phyloP scores from a whole-genome alignment of 2,797 vertebrate species.

The Ara ararauna region DNA sequence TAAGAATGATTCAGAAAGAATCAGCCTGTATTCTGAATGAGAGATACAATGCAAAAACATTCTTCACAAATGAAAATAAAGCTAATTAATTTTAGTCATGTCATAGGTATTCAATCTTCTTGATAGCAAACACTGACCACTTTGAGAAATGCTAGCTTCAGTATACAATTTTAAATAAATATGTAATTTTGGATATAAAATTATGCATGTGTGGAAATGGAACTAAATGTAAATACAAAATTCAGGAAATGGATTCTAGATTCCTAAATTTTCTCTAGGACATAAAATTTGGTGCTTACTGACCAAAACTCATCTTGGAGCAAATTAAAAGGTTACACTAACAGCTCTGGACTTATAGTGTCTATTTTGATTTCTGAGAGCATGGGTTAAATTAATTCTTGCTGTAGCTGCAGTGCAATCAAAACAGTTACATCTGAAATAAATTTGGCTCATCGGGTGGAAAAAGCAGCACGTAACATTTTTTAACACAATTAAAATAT shows the following conservation, averaged over 20 bases:
- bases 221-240: background rate
- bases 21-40: background rate
- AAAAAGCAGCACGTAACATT: background rate
- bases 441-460: constrained; percentile 1
- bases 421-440: constrained; percentile 50
- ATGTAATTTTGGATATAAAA: background rate
- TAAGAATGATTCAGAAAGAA: background rate
- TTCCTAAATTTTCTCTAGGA: background rate
- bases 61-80: background rate
- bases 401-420: constrained; percentile 19
- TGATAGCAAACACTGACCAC: background rate
- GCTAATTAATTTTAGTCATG: background rate
- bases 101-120: background rate
- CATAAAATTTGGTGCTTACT: background rate
- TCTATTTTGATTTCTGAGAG: constrained; percentile 13
- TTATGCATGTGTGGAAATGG: background rate
- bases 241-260: background rate
- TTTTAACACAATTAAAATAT: constrained; percentile 45
- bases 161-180: background rate
- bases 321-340: constrained; percentile 8
- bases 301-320: background rate
- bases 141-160: background rate
- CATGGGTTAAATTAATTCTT: constrained; percentile 15
- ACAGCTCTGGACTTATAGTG: background rate
- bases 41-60: background rate